Conservation (phyloP, 2,113 vertebrate species). For the Percina caprodes region DNA sequence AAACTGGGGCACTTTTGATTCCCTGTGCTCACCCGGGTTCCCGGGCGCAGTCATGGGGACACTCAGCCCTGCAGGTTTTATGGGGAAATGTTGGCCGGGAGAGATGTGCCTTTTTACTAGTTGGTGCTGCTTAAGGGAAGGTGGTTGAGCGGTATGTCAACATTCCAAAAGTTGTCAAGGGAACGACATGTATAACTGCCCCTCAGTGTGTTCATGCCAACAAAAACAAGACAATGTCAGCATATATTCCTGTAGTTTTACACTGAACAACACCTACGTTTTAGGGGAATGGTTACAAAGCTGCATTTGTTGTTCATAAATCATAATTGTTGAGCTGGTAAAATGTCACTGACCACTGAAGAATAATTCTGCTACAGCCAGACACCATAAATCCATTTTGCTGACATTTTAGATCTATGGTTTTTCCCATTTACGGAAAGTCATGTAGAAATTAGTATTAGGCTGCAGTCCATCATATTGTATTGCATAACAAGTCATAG, state of each 20-base stretch:
- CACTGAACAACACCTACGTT: conserved; percentile 36
- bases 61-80: conserved; percentile 57
- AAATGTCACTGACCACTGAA: conserved; percentile 42
- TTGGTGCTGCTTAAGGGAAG: conserved; percentile 71
- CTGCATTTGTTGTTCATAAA: conserved; percentile 55
- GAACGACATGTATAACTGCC: conserved; percentile 62
- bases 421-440: conserved; percentile 46
- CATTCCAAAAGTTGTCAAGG: conserved; percentile 75
- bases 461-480: conserved; percentile 9
- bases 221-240: conserved; percentile 53
- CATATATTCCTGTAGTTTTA: conserved; percentile 54
- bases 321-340: conserved; percentile 50
- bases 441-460: conserved; percentile 22
- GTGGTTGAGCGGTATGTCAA: conserved; percentile 63
- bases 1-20: conserved; percentile 72
- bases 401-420: conserved; percentile 52
- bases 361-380: conserved; percentile 34
- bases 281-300: conserved; percentile 30
- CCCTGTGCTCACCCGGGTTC: conserved; percentile 54
- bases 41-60: conserved; percentile 47
- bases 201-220: conserved; percentile 50
- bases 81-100: conserved; percentile 60
- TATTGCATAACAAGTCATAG: conserved; percentile 8
- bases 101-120: conserved; percentile 67
- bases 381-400: conserved; percentile 31